Conservation (phyloP, 1,140 invertebrate genomes). For the Chrysomallon squamiferum region DNA sequence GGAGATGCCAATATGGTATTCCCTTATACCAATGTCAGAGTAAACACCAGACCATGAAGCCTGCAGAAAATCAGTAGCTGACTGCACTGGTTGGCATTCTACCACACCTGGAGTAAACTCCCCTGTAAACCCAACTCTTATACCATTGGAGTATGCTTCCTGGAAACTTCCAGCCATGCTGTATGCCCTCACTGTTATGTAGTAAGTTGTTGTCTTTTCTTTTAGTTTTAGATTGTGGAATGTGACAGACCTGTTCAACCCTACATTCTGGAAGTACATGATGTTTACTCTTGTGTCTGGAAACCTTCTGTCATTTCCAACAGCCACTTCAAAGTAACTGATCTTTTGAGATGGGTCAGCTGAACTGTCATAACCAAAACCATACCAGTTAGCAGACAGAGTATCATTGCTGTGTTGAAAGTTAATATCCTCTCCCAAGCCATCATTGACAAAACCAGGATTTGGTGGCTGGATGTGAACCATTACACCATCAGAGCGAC, state of each 20-base stretch:
- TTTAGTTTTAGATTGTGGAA: conserved; percentile 33
- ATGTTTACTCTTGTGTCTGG: conserved; percentile 18
- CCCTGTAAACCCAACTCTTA: conserved; percentile 26
- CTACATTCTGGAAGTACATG: conserved; percentile 30
- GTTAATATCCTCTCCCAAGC: conserved; percentile 20
- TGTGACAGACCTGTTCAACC: conserved; percentile 20
- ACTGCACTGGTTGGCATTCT: conserved; percentile 13
- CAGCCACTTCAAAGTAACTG: conserved; percentile 28
- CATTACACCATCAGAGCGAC: conserved; percentile 31
- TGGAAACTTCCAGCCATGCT: conserved; percentile 32
- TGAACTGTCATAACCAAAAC: conserved; percentile 21
- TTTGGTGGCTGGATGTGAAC: conserved; percentile 27
- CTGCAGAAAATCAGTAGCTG: conserved; percentile 10
- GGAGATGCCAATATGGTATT: neutral
- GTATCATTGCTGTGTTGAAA: conserved; percentile 24
- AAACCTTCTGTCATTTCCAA: conserved; percentile 28
- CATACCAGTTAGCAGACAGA: conserved; percentile 35
- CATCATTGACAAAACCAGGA: conserved; percentile 28
- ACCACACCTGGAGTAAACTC: conserved; percentile 23
- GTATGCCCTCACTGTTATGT: conserved; percentile 32
- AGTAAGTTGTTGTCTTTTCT: conserved; percentile 31
- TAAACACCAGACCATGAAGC: neutral
- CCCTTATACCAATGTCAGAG: neutral
- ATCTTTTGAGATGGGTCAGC: conserved; percentile 29
- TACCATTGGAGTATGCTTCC: conserved; percentile 34